Base-by-base conservation (phyloP, 2,797 vertebrate genomes). In the Coluber constrictor region DNA sequence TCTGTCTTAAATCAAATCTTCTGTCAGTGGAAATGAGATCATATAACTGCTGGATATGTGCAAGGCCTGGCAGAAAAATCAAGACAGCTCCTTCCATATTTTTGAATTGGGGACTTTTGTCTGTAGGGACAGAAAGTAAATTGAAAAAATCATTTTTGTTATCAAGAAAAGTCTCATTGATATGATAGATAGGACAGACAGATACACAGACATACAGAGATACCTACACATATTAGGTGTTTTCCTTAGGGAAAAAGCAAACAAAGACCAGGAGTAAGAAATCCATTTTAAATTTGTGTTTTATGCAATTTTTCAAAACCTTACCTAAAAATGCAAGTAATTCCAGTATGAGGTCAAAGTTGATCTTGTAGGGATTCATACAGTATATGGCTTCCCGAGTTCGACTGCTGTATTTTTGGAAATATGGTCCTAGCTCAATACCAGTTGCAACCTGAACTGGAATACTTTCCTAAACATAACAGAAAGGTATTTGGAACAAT, bases 321-420 rank as follows among this genome's bases (percentile, higher is more conserved):
- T 37, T 98, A 99, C 99, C 99, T 94, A 99, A 96, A 95, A 98
- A 99, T 18, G 96, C 96, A 47, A 99, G 97, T 92, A 99, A 97
- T 90, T 99, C 99, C 90, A 99, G 96, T 94, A 99, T 97, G 94
- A 99, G 98, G 94, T 99, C 99, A 97, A 99, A 97, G 96, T 99
- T 99, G 97, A 99, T 98, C 97, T 99, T 99, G 95, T 99, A 98
- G 15, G 99, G 99, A 97, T 99, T 99, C 99, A 99, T 99, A 94
- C 98, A 98, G 89, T 98, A 98, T 94, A 99, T 94, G 91, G 98
- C 98, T 61, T 99, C 98, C 16, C 98, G 98, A 0, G 99, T 99
- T 87, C 98, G 98, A 94, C 54, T 98, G 96, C 99, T 99, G 74
- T 98, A 99, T 96, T 98, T 98, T 3, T 98, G 98, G 86, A 98